These are phyloP conservation scores for Trachelus tabidus DNA, from an alignment of 2,888 invertebrate genomes.

Conservation along the genomic window DNA sequence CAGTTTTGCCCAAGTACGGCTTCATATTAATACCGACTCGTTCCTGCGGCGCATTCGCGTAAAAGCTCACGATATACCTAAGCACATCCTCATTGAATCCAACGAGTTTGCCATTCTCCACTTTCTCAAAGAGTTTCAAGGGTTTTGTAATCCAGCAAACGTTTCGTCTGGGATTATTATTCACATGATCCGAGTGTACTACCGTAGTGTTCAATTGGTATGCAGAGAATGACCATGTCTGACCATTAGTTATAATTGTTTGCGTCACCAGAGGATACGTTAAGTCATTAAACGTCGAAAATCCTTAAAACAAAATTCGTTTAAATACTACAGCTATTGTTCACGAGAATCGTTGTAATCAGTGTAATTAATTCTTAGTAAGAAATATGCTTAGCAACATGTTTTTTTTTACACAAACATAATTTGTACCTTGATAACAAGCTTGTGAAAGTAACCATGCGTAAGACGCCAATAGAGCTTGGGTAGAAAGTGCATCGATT, in stretches of 20 bases:
- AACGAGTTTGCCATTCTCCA: slow-evolving; percentile 76
- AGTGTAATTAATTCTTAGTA: too few relatives aligned
- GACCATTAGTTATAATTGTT: slow-evolving; percentile 89
- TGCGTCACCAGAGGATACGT: slow-evolving; percentile 93
- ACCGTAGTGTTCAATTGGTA: slow-evolving; percentile 92
- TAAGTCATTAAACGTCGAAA: slow-evolving; percentile 89
- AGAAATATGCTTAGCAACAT: too few relatives aligned
- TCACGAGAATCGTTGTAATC: too few relatives aligned
- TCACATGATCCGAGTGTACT: slow-evolving; percentile 73
- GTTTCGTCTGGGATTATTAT: slow-evolving; percentile 79
- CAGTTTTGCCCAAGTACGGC: slow-evolving; percentile 77
- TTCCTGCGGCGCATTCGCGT: slow-evolving; percentile 76
- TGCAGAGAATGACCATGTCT: slow-evolving; percentile 84
- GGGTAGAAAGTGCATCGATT: slow-evolving; percentile 77
- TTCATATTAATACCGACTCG: slow-evolving; percentile 74
- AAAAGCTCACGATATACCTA: slow-evolving; percentile 78
- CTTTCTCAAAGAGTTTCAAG: slow-evolving; percentile 78
- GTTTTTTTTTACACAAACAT: too few relatives aligned
- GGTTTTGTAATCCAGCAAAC: slow-evolving; percentile 83
- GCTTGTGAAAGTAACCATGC: slow-evolving; percentile 85
- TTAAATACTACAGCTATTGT: too few relatives aligned
- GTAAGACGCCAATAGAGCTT: slow-evolving; percentile 83
- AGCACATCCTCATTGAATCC: slow-evolving; percentile 86
- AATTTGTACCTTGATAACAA: slow-evolving; percentile 74
- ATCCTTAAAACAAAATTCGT: slow-evolving; percentile 68